A percentile compares a stretch with the other conserved stretches of the same genome.
Evolutionary conservation across 1,140 invertebrate species (phyloP).

Genomic region (Drosophila kanapiae): DNA sequence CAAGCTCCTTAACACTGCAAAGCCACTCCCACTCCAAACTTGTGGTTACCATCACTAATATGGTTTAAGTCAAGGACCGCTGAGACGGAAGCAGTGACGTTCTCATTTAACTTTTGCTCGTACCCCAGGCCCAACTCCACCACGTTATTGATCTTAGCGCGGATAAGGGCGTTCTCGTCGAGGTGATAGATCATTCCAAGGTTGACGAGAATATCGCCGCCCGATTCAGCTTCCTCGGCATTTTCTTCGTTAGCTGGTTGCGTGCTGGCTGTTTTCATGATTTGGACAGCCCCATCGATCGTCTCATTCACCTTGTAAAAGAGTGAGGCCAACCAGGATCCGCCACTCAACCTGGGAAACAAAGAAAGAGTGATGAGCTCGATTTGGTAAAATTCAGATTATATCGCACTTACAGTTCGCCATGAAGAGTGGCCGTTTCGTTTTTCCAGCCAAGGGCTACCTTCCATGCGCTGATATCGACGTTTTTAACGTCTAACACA

Average conservation of each 20-base stretch:
- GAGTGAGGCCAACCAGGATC: slow-evolving; percentile 50
- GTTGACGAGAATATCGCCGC: slow-evolving; percentile 9
- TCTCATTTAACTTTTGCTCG: slow-evolving; percentile 64
- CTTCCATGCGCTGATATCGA: slow-evolving; percentile 14
- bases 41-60: slow-evolving; percentile 50
- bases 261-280: slow-evolving; percentile 1
- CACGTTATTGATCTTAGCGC: slow-evolving; percentile 59
- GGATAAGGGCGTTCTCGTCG: slow-evolving; percentile 55
- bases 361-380: not conserved
- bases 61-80: slow-evolving; percentile 40
- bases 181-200: slow-evolving; percentile 65
- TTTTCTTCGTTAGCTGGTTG: not conserved
- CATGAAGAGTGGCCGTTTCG: slow-evolving; percentile 52
- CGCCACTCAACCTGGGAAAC: slow-evolving; percentile 16
- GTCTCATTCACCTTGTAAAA: slow-evolving; percentile 55
- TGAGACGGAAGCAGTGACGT: slow-evolving; percentile 60
- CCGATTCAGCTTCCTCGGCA: not conserved
- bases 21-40: slow-evolving; percentile 62
- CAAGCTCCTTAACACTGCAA: slow-evolving; percentile 48
- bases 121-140: slow-evolving; percentile 64
- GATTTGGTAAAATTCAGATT: too few species aligned
- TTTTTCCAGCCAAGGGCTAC: slow-evolving; percentile 59
- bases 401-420: slow-evolving; percentile 53
- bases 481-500: slow-evolving; percentile 9
- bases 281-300: slow-evolving; percentile 44